Evolutionary conservation across 1,140 invertebrate species (phyloP).

Genomic region (Tribolium castaneum): DNA sequence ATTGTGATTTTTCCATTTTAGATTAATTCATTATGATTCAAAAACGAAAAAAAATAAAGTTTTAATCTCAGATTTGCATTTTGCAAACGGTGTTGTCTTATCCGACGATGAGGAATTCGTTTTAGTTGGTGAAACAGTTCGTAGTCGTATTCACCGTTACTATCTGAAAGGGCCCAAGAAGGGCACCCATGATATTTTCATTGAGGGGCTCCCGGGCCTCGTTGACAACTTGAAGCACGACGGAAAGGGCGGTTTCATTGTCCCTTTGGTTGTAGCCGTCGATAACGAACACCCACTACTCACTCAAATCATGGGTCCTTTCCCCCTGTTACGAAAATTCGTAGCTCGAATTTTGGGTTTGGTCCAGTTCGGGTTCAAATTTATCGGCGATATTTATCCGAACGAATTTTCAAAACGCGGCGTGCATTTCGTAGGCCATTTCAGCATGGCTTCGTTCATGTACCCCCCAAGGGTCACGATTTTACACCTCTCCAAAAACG

Average conservation of each 20-base stretch:
- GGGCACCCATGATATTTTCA: slow-evolving; percentile 78
- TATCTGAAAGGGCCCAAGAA: slow-evolving; percentile 79
- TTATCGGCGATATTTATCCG: slow-evolving; percentile 69
- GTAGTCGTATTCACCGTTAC: slow-evolving; percentile 72
- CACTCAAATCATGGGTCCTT: slow-evolving; percentile 65
- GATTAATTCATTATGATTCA: slow-evolving; percentile 75
- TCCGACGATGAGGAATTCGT: slow-evolving; percentile 81
- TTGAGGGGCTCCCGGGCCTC: slow-evolving; percentile 81
- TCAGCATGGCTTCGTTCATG: slow-evolving; percentile 51
- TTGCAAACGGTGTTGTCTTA: slow-evolving; percentile 84
- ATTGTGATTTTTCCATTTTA: slow-evolving; percentile 62
- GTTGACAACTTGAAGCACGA: slow-evolving; percentile 84
- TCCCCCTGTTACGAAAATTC: slow-evolving; percentile 73
- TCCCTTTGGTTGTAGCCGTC: slow-evolving; percentile 68
- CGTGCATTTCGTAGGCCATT: slow-evolving; percentile 68
- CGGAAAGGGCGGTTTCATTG: slow-evolving; percentile 74
- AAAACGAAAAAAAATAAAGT: slow-evolving; percentile 74
- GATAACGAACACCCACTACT: slow-evolving; percentile 68
- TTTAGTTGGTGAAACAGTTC: slow-evolving; percentile 74
- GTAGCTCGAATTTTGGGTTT: slow-evolving; percentile 66
- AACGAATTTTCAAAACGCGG: slow-evolving; percentile 69
- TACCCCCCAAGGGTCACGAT: slow-evolving; percentile 63
- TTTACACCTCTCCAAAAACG: slow-evolving; percentile 73
- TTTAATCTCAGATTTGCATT: slow-evolving; percentile 76
- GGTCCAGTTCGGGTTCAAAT: slow-evolving; percentile 71